Evolutionary conservation across 2,113 vertebrate genomes (phyloP), one percentile per base, ranked within the genome.

Genomic region (Argyrosomus japonicus): DNA sequence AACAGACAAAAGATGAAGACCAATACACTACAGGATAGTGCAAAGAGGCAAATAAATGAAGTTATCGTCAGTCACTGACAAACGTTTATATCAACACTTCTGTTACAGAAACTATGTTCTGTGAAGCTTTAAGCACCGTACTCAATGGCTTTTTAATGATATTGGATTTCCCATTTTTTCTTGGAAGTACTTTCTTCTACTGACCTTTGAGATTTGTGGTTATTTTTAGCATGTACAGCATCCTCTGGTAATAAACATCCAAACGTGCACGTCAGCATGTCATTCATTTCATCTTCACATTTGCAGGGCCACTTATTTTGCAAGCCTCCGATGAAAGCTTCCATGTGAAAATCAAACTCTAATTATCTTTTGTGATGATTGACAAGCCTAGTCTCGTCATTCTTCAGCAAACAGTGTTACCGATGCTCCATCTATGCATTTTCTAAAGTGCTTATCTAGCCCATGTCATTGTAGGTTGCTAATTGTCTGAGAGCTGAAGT

Each of bases 341-440:
- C 9, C 25, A 19, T 40, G 23, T 40, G 21, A 40, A 50, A 64
- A 65, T n/a, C 36, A 58, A 70, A 60, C 13, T 65, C 3, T 51
- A 47, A 85, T 58, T 75, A 71, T 79, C 25, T 58, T 40, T 18
- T 19, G 36, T 36, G 29, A n/a, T 53, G 72, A 57, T 4, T 27
- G 50, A 85, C 56, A 53, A 53, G 29, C 10, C 36, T 21, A 3
- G 56, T 62, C 36, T 62, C 0, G 1, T 68, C 15, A 73, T 40
- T 58, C 48, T 29, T 56, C 25, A 43, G 54, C 32, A 73, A 67
- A 53, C 3, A 3, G 45, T 64, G 40, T n/a, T 13, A 1, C 45
- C 25, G 32, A 72, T 47, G 36, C 15, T 67, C 50, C 45, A 65
- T 62, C 60, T 5, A 23, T 15, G 6, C 61, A 65, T 58, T 65